Evolutionary conservation across 2,888 invertebrate species (phyloP), one percentile per base, ranked within the genome.

Genomic region (Perizoma affinitatum): DNA sequence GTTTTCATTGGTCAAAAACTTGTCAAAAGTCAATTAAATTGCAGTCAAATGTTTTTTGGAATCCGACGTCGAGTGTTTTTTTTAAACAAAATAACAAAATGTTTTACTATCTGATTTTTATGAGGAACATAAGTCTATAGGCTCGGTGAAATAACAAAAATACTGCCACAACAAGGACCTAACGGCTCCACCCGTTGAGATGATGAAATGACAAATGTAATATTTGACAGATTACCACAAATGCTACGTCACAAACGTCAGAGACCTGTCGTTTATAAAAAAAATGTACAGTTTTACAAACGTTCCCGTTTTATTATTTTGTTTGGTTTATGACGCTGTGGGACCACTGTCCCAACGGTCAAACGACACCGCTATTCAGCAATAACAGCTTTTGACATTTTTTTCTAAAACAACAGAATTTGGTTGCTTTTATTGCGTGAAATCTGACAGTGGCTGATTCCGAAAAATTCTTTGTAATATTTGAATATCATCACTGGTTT

Each of bases 251-350:
- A 82, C 54, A 56, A 38, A 38, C 38, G 38, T 38, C 38, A 38
- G 67, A 63, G 67, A 63, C 58, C 60, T 67, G 72, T 64, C 66
- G 48, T 10, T 44, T 47, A 22, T 44, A 45, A 54, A 63, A 70
- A 84, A 83, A 82, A 67, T 64, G 67, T 71, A 85, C 86, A 82
- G 85, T 86, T 87, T 82, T 78, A 90, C 91, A 88, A 90, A 89
- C 71, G 76, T 66, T 91, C 81, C 91, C 90, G 91, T 90, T 88
- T 11, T 73, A 80, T 80, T 77, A 82, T 79, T 65, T 79, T 81
- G 80, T 82, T 66, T 83, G 80, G 87, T 90, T 90, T 90, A 90
- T 75, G 81, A 80, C 79, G 64, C 75, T 84, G 76, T 80, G 86
- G 87, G 87, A 71, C 73, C 82, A 83, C 87, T 84, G 85, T 86